phyloP scores from a whole-genome alignment of 2,888 invertebrate species.

The Chaetoderma sp. region DNA sequence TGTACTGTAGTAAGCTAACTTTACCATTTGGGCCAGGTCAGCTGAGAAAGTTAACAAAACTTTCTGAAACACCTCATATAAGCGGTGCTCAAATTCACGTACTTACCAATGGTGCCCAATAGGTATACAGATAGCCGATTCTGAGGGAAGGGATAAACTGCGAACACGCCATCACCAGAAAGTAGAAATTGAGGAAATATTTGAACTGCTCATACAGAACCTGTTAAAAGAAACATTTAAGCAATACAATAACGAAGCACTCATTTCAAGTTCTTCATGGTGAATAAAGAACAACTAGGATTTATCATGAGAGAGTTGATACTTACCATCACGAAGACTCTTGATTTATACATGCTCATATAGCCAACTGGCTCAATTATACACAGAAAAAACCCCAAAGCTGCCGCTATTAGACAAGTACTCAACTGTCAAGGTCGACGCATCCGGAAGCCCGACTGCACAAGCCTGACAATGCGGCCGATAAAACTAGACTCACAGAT shows the following conservation, averaged over 20 bases:
- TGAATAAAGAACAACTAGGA: background rate
- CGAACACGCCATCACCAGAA: constrained; percentile 96
- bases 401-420: background rate
- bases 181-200: constrained; percentile 98
- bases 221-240: constrained; percentile 68
- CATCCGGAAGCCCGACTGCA: too few relatives aligned
- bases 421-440: too few relatives aligned
- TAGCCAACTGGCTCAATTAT: background rate
- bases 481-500: too few relatives aligned
- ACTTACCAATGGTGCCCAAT: constrained; percentile 94
- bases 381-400: background rate
- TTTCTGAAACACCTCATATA: too few relatives aligned
- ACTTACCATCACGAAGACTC: too few relatives aligned
- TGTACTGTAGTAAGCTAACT: too few relatives aligned
- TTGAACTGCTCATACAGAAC: constrained; percentile 99
- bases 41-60: too few relatives aligned
- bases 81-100: too few relatives aligned
- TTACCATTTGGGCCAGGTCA: too few relatives aligned
- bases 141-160: constrained; percentile 97
- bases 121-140: constrained; percentile 98
- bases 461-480: too few relatives aligned
- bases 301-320: constrained; percentile 82
- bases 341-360: background rate
- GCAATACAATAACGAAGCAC: background rate
- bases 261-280: background rate